Conservation (phyloP, 2,888 invertebrate genomes). For the Harpagoxenus sublaevis region DNA sequence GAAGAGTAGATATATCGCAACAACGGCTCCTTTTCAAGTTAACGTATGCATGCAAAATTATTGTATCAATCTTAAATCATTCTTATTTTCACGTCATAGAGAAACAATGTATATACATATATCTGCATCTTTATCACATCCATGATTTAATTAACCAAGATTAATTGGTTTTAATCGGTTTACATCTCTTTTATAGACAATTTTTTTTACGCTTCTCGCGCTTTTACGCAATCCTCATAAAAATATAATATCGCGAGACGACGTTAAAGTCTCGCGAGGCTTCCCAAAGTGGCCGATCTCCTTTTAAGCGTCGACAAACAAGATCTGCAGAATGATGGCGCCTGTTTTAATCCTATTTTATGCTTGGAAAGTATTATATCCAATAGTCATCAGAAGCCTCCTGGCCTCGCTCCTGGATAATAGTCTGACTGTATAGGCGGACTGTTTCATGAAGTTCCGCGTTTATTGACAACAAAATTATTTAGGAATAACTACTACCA, state of each 20-base stretch:
- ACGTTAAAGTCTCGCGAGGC: neutral
- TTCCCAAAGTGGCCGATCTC: constrained; percentile 38
- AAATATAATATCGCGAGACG: neutral
- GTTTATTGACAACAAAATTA: neutral
- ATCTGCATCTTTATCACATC: neutral
- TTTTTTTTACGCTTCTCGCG: neutral
- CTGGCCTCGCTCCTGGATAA: neutral
- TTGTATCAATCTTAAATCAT: neutral
- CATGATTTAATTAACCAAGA: neutral
- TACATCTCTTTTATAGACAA: neutral
- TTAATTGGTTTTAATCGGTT: neutral
- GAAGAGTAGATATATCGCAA: constrained; percentile 40
- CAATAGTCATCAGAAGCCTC: neutral
- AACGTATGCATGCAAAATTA: neutral
- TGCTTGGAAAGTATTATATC: constrained; percentile 18
- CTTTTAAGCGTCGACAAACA: constrained; percentile 39
- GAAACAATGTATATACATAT: neutral
- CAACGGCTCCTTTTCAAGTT: neutral
- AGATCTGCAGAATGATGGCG: constrained; percentile 15
- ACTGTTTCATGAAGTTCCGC: neutral
- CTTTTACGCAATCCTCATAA: neutral
- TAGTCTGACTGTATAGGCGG: neutral
- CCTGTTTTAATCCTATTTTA: constrained; percentile 44
- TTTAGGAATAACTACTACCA: neutral
- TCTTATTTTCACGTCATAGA: neutral